These are phyloP conservation scores for Paracanthobrama guichenoti DNA, from an alignment of 2,113 vertebrate genomes.

Conservation along the genomic window DNA sequence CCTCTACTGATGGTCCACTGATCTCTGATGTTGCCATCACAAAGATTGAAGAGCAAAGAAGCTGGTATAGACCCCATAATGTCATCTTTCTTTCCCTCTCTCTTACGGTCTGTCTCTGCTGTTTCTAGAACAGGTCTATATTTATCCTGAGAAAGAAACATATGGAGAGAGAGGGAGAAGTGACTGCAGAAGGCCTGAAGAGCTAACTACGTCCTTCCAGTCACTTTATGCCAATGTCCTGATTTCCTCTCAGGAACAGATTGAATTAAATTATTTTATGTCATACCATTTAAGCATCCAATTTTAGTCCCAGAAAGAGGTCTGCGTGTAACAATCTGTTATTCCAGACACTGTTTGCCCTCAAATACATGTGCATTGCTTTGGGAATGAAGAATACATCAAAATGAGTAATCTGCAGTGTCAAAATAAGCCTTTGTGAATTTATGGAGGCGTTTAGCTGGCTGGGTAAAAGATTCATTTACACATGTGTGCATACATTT, in stretches of 20 bases:
- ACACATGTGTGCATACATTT: constrained; percentile 3
- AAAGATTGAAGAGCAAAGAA: constrained; percentile 40
- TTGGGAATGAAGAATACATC: not conserved
- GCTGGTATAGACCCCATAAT: not conserved
- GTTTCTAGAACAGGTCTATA: constrained; percentile 13
- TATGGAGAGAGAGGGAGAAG: constrained; percentile 1
- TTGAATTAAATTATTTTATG: not conserved
- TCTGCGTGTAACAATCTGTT: not conserved
- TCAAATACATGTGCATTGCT: not conserved
- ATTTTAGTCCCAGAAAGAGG: not conserved
- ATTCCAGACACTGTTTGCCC: not conserved
- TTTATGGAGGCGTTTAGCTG: not conserved
- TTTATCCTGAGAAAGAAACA: constrained; percentile 34
- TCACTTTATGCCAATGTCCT: not conserved
- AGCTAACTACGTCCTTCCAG: not conserved
- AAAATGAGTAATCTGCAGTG: not conserved
- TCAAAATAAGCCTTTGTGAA: constrained; percentile 12
- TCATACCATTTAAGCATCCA: not conserved
- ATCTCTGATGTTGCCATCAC: no score
- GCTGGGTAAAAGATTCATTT: not conserved
- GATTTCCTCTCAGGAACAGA: constrained; percentile 12
- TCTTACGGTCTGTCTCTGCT: not conserved
- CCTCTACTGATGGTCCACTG: no score
- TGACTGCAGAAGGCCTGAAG: not conserved
- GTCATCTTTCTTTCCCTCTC: not conserved